Evolutionary conservation across 35 echinoderm and acorn worm genomes (phyloP).

Genomic region (Acanthaster planci): DNA sequence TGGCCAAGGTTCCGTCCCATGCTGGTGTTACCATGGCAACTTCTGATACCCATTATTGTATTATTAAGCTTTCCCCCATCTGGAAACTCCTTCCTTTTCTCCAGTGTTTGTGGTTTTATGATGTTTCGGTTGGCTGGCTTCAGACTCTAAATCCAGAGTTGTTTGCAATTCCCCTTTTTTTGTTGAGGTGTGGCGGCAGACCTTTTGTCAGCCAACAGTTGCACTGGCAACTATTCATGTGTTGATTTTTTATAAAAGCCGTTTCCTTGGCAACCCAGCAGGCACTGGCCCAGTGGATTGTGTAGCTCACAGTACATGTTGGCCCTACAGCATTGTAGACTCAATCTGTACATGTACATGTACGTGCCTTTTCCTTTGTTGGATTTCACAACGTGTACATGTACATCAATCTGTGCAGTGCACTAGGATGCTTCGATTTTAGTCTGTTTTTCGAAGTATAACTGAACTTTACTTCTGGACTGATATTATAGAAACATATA

Average conservation of each 20-base stretch:
- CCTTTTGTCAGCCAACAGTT: conserved; percentile 22
- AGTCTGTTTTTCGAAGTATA: too few relatives aligned
- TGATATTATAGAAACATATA: too few relatives aligned
- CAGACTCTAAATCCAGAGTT: too few relatives aligned
- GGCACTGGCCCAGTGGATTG: neutral
- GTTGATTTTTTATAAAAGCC: conserved; percentile 15
- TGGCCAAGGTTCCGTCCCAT: neutral
- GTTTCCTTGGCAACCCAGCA: neutral
- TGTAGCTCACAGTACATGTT: too few relatives aligned
- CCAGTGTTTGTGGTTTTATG: neutral
- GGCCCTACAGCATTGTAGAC: too few relatives aligned
- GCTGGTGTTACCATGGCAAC: conserved; percentile 22
- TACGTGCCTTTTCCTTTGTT: too few relatives aligned
- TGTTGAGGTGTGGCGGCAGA: neutral
- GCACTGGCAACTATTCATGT: neutral
- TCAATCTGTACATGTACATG: too few relatives aligned
- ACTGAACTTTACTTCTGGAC: too few relatives aligned
- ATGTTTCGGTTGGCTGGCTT: too few relatives aligned
- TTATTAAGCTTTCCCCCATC: conserved; percentile 16
- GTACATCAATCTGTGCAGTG: too few relatives aligned
- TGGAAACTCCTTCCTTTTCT: neutral
- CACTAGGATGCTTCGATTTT: too few relatives aligned
- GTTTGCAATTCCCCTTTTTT: neutral
- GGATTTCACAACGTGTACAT: too few relatives aligned
- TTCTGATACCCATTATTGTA: neutral